phyloP scores from a whole-genome alignment of 2,888 invertebrate genomes.

The Rhingia campestris region DNA sequence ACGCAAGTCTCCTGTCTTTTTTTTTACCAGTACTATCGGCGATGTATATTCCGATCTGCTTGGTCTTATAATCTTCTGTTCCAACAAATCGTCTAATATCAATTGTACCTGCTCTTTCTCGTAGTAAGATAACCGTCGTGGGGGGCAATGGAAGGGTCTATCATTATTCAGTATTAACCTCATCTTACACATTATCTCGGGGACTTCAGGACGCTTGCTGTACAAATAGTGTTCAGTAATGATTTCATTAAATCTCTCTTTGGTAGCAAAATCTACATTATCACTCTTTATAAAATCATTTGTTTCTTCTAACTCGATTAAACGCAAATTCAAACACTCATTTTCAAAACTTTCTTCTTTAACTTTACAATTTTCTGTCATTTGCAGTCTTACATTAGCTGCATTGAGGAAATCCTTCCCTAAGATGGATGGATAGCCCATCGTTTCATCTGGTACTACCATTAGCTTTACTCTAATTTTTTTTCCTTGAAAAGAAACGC shows the following conservation, averaged over 20 bases:
- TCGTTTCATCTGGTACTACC: background rate
- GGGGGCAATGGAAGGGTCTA: slow-evolving; percentile 40
- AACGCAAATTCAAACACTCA: slow-evolving; percentile 6
- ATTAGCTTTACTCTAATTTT: background rate
- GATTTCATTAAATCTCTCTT: slow-evolving; percentile 27
- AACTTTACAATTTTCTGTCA: background rate
- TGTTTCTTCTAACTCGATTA: background rate
- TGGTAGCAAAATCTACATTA: background rate
- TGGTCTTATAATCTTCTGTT: slow-evolving; percentile 6
- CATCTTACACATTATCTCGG: too few species aligned
- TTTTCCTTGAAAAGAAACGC: background rate
- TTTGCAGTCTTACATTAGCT: background rate
- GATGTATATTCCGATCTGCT: slow-evolving; percentile 37
- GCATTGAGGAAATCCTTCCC: background rate
- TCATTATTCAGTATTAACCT: slow-evolving; percentile 8
- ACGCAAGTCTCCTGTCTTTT: background rate
- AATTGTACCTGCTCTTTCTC: slow-evolving; percentile 22
- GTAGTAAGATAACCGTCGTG: background rate
- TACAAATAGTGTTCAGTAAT: slow-evolving; percentile 18
- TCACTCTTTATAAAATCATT: background rate
- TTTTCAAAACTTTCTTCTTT: slow-evolving; percentile 6
- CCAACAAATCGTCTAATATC: slow-evolving; percentile 19
- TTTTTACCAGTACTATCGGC: slow-evolving; percentile 56
- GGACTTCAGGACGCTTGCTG: slow-evolving; percentile 25
- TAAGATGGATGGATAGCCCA: background rate